These are phyloP conservation scores for Phycodurus eques DNA, from an alignment of 2,113 vertebrate genomes.

Conservation along the genomic window DNA sequence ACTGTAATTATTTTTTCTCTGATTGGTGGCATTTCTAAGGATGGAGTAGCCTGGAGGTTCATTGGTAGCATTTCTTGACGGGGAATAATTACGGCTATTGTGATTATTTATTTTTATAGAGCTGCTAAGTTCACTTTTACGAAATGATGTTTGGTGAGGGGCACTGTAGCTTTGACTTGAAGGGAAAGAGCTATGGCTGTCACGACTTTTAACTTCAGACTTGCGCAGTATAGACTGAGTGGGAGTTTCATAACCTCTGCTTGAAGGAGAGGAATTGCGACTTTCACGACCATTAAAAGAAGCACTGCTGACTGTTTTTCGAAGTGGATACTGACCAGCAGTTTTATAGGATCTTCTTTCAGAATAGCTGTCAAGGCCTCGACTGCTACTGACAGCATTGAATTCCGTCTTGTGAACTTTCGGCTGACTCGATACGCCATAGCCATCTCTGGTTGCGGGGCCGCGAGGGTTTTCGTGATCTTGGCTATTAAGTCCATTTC, in stretches of 20 bases:
- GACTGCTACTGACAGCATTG: constrained; percentile 19
- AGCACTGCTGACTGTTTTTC: constrained; percentile 37
- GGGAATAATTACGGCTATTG: constrained; percentile 38
- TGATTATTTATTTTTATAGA: constrained; percentile 39
- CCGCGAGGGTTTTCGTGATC: constrained; percentile 23
- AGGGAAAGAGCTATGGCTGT: constrained; percentile 34
- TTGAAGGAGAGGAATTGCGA: constrained; percentile 60
- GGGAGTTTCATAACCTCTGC: constrained; percentile 44
- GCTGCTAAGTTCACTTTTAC: constrained; percentile 40
- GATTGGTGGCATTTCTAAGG: constrained; percentile 50
- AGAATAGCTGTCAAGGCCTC: constrained; percentile 30
- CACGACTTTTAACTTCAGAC: constrained; percentile 33
- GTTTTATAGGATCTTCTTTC: constrained; percentile 46
- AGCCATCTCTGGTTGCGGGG: constrained; percentile 34
- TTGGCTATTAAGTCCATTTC: constrained; percentile 37
- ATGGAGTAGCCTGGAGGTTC: constrained; percentile 54
- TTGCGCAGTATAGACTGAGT: constrained; percentile 51
- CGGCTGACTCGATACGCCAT: constrained; percentile 42
- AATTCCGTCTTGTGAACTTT: constrained; percentile 51
- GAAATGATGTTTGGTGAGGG: constrained; percentile 27
- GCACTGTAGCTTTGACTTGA: constrained; percentile 36
- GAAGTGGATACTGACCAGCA: constrained; percentile 30
- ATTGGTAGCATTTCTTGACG: constrained; percentile 28
- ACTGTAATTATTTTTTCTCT: constrained; percentile 37
- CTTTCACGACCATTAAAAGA: constrained; percentile 37